Base-by-base conservation (phyloP, 2,797 vertebrate genomes). In the Tauraco hartlaubi region DNA sequence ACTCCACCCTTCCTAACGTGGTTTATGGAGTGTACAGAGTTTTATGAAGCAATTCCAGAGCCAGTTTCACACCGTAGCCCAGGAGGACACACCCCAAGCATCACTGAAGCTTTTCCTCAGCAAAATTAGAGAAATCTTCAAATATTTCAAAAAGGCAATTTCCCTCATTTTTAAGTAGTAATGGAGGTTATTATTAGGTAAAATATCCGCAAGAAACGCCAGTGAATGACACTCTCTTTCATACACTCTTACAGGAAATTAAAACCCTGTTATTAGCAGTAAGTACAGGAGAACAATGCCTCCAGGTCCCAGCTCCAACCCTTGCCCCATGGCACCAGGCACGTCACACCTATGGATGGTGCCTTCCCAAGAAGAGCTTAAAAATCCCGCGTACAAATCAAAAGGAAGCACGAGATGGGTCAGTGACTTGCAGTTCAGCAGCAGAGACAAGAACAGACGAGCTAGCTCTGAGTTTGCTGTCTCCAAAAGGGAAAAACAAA, bases 271-370 rank as follows among this genome's bases (percentile, higher is more conserved):
- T 79, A 26, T 37, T 28, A 79, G 67, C 66, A 74, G 68, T 7
- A 83, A 51, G n/a, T 5, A 33, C 22, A 58, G 21, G 9, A 62
- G 5, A 54, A 26, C 0, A 2, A 52, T 61, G 62, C 51, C 74
- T 56, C 19, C 78, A 72, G 31, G 19, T 31, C 41, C 37, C 76
- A 58, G 43, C 31, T 33, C 2, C 1, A 35, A 54, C 4, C 46
- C n/a, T 17, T 13, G n/a, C 33, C 26, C 37, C 11, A 15, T 21
- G 3, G 1, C 35, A 64, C 54, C 2, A 0, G 5, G 11, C 31
- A 23, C 51, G 52, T 18, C 39, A 31, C 22, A 46, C 17, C 64
- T 49, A 5, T 1, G 25, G 37, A 49, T 0, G 1, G 31, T 15
- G 29, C 61, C n/a, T 48, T 39, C 26, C 39, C 31, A 62, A 64